Evolutionary conservation across 1,140 invertebrate species (phyloP).

Genomic region (Drosophila bocqueti): DNA sequence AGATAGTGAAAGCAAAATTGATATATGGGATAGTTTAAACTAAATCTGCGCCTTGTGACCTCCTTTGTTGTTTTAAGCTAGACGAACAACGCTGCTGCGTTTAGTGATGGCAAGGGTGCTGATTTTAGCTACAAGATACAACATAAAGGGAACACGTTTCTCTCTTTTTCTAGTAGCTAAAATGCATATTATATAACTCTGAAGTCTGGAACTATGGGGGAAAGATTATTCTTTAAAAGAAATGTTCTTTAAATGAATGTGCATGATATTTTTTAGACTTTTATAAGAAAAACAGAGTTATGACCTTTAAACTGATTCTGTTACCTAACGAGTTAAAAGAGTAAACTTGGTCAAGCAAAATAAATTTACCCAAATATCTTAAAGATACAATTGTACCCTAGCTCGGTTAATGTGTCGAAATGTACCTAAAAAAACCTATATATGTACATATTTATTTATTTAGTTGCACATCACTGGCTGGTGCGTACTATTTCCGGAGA

Average conservation of each 20-base stretch:
- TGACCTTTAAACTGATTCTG: not conserved
- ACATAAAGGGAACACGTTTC: not conserved
- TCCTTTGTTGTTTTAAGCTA: slow-evolving; percentile 21
- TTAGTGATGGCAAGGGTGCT: slow-evolving; percentile 17
- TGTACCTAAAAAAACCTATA: not conserved
- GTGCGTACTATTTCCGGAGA: slow-evolving; percentile 3
- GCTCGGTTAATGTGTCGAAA: too few species aligned
- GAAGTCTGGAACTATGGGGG: too few species aligned
- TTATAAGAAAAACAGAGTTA: not conserved
- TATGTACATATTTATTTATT: not conserved
- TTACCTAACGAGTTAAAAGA: not conserved
- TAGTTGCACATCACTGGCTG: not conserved
- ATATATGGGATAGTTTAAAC: slow-evolving; percentile 77
- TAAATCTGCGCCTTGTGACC: slow-evolving; percentile 70
- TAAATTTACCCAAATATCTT: not conserved
- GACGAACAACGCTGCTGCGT: slow-evolving; percentile 4
- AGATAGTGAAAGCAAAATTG: slow-evolving; percentile 69
- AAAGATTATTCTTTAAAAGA: too few species aligned
- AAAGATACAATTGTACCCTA: not conserved
- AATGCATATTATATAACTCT: not conserved
- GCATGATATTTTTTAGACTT: not conserved
- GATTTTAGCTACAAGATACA: not conserved
- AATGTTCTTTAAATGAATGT: too few species aligned
- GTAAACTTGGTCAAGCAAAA: not conserved
- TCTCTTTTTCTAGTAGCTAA: not conserved